A percentile compares a stretch with the other conserved stretches of the same genome.
Conservation (phyloP, 2,888 invertebrate species). For the Acrobasis suavella region DNA sequence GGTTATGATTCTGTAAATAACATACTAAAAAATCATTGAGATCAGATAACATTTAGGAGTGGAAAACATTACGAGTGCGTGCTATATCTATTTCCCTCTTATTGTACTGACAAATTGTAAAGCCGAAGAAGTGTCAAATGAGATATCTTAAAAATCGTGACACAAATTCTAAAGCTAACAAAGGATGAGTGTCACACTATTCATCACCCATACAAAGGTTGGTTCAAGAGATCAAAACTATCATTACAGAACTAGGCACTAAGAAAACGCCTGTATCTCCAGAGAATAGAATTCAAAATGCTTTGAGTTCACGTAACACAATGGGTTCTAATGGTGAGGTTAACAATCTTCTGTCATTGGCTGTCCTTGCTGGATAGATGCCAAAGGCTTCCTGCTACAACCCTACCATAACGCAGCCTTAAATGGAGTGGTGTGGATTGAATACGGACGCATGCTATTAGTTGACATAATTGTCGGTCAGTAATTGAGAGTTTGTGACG, state of each 20-base stretch:
- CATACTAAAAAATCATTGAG: too few species aligned
- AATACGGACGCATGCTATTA: slow-evolving; percentile 5
- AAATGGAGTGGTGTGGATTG: slow-evolving; percentile 4
- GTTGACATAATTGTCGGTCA: slow-evolving; percentile 3
- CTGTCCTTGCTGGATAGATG: slow-evolving; percentile 39
- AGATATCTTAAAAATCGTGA: neutral
- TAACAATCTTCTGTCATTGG: slow-evolving; percentile 58
- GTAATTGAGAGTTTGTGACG: slow-evolving; percentile 9
- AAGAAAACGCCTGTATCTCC: slow-evolving; percentile 4
- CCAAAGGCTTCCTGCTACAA: slow-evolving; percentile 35
- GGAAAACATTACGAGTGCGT: too few species aligned
- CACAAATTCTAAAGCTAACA: neutral
- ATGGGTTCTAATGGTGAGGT: slow-evolving; percentile 46
- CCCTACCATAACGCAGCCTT: neutral
- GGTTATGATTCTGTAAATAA: too few species aligned
- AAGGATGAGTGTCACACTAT: neutral
- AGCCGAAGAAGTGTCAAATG: neutral
- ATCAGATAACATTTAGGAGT: too few species aligned
- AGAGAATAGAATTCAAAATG: slow-evolving; percentile 20
- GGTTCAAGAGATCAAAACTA: slow-evolving; percentile 17
- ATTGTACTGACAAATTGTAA: too few species aligned
- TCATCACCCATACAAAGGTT: neutral
- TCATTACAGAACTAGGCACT: slow-evolving; percentile 21
- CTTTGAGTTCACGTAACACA: slow-evolving; percentile 22
- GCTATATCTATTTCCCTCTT: too few species aligned